Evolutionary conservation across 2,797 vertebrate genomes (phyloP).

Genomic region (Malacoraja senta): DNA sequence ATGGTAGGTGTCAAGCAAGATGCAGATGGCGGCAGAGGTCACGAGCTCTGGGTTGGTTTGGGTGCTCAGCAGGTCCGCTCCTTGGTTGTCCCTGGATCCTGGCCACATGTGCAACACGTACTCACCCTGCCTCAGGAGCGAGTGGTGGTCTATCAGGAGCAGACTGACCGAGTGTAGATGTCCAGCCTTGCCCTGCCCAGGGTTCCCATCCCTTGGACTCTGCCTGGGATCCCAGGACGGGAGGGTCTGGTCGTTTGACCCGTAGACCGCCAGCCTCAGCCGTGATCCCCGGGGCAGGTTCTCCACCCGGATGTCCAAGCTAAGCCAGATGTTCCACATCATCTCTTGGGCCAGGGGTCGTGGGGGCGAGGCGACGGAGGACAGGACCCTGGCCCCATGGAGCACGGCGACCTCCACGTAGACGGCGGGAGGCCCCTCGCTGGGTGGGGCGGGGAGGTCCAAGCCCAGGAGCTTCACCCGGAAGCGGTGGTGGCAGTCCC

Average conservation of each 20-base stretch:
- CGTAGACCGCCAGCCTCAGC: constrained; percentile 60
- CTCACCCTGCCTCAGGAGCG: constrained; percentile 61
- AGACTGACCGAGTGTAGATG: constrained; percentile 67
- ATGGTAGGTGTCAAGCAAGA: constrained; percentile 63
- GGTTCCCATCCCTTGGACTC: constrained; percentile 46
- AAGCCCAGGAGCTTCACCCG: constrained; percentile 67
- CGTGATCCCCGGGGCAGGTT: constrained; percentile 64
- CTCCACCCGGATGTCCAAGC: constrained; percentile 60
- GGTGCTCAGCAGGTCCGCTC: constrained; percentile 63
- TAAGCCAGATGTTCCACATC: constrained; percentile 67
- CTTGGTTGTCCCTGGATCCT: constrained; percentile 51
- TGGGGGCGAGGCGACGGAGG: constrained; percentile 52
- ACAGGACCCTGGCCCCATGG: constrained; percentile 58
- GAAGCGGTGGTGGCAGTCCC: constrained; percentile 65
- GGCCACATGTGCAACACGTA: constrained; percentile 67
- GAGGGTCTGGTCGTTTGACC: constrained; percentile 45
- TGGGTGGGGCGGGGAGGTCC: constrained; percentile 59
- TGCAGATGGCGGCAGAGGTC: constrained; percentile 63
- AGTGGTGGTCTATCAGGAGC: constrained; percentile 69
- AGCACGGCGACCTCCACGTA: constrained; percentile 60
- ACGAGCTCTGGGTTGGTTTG: constrained; percentile 60
- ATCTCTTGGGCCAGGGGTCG: constrained; percentile 64
- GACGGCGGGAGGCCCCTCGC: constrained; percentile 53
- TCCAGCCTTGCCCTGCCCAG: constrained; percentile 52
- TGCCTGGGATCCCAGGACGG: neutral